phyloP scores from a whole-genome alignment of 92 coral and sea anemone genomes.

The Porites rus region DNA sequence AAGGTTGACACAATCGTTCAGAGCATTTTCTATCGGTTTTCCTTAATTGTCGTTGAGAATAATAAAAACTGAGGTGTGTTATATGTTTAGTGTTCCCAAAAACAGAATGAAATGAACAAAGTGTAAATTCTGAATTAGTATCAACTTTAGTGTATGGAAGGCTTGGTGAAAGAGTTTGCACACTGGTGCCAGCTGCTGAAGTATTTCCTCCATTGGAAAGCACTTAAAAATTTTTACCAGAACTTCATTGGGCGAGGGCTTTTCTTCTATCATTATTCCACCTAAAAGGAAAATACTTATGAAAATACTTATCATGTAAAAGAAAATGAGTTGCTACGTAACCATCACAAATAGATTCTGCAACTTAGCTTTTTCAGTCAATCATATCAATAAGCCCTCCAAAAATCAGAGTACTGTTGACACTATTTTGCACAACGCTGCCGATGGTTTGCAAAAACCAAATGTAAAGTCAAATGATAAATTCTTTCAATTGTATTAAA shows the following conservation, averaged over 20 bases:
- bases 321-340: neutral
- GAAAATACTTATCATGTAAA: neutral
- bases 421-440: no score
- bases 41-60: constrained; percentile 15
- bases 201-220: constrained; percentile 13
- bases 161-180: neutral
- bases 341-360: constrained; percentile 9
- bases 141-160: no score
- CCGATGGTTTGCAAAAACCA: no score
- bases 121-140: neutral
- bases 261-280: constrained; percentile 15
- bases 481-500: no score
- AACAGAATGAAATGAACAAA: no score
- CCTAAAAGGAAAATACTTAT: constrained; percentile 23
- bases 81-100: no score
- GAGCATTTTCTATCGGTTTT: constrained; percentile 23
- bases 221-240: constrained; percentile 6
- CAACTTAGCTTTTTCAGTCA: no score
- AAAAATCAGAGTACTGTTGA: no score
- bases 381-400: no score
- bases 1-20: constrained; percentile 12
- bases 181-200: constrained; percentile 22
- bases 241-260: constrained; percentile 11
- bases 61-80: neutral
- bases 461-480: no score